phyloP scores from a whole-genome alignment of 2,113 vertebrate genomes.

The Xenopus laevis region DNA sequence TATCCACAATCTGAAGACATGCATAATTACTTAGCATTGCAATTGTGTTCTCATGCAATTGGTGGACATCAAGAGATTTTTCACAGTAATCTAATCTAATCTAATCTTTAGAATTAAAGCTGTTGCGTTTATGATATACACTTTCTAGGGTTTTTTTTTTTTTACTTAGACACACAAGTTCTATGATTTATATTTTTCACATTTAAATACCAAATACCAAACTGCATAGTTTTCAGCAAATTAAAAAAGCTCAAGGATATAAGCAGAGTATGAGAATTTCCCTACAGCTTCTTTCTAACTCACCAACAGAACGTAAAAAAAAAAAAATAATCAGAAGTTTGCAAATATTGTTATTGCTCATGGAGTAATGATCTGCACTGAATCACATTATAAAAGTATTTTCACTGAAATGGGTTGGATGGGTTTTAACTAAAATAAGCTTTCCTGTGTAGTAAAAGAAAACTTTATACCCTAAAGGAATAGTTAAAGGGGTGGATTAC shows the following conservation, averaged over 20 bases:
- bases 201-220: conserved; percentile 9
- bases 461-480: no score
- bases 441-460: no score
- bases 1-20: neutral
- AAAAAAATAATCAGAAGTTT: no score
- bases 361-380: no score
- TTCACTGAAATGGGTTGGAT: no score
- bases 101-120: conserved; percentile 20
- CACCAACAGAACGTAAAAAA: no score
- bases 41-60: conserved; percentile 17
- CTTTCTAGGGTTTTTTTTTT: neutral
- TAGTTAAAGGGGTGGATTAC: no score
- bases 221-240: neutral
- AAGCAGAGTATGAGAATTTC: no score
- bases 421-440: no score
- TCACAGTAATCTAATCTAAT: conserved; percentile 28
- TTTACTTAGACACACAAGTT: neutral
- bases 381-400: no score
- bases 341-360: no score
- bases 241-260: neutral
- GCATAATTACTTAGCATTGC: conserved; percentile 20
- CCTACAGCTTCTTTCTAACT: no score
- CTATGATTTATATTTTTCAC: conserved; percentile 19
- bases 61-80: conserved; percentile 17
- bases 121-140: neutral